Evolutionary conservation across 2,888 invertebrate genomes (phyloP).

Genomic region (Pristionchus exspectatus): DNA sequence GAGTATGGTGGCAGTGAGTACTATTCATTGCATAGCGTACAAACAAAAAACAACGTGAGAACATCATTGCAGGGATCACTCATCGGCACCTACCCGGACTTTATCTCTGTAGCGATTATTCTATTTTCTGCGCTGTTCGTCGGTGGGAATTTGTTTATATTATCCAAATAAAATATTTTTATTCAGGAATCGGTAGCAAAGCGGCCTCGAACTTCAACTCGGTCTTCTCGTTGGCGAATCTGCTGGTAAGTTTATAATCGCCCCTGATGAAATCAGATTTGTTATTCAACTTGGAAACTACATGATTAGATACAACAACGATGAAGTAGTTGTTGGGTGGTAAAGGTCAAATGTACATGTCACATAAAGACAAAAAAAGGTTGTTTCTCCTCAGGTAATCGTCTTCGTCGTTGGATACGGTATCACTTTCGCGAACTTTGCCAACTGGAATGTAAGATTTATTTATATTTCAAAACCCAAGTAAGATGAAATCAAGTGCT

Average conservation of each 20-base stretch:
- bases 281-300: no score
- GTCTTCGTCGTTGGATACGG: conserved; percentile 54
- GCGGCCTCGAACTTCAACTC: conserved; percentile 52
- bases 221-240: conserved; percentile 51
- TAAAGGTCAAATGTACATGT: neutral
- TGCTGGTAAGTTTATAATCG: neutral
- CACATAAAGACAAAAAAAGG: neutral
- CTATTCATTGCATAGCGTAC: no score
- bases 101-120: conserved; percentile 33
- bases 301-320: no score
- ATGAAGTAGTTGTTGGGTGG: no score
- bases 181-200: conserved; percentile 31
- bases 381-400: conserved; percentile 45
- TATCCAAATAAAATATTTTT: neutral
- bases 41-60: no score
- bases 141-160: neutral
- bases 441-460: conserved; percentile 51
- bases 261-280: no score
- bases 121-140: conserved; percentile 14
- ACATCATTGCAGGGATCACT: neutral
- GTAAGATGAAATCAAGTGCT: no score
- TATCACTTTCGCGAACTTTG: conserved; percentile 55
- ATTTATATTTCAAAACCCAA: neutral
- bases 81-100: conserved; percentile 47
- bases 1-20: neutral